Conservation (phyloP, 2,797 vertebrate genomes). For the Propithecus deckenii region DNA sequence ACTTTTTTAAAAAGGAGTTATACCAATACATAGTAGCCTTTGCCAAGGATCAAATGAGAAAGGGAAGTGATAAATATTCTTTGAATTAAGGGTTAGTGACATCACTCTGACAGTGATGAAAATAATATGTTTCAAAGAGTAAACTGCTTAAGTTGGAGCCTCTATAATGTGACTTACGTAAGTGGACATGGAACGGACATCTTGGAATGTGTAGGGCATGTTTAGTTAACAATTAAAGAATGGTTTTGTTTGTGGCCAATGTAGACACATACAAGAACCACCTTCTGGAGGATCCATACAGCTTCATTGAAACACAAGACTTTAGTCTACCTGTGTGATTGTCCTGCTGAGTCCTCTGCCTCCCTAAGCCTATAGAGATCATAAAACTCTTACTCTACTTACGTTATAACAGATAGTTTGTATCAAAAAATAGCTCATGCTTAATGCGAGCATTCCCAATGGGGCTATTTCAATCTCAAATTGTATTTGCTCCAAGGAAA, state of each 20-base stretch:
- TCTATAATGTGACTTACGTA: background rate
- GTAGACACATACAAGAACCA: background rate
- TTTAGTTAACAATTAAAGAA: background rate
- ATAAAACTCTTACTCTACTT: constrained; percentile 64
- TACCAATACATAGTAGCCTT: background rate
- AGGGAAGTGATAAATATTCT: background rate
- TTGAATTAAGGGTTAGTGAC: background rate
- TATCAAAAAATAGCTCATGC: constrained; percentile 62
- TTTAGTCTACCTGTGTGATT: background rate
- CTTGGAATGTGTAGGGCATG: background rate
- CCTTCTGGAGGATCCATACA: background rate
- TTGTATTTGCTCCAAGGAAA: constrained; percentile 69
- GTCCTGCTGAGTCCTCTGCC: constrained; percentile 20
- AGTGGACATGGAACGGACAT: background rate
- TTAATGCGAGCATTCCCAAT: constrained; percentile 61
- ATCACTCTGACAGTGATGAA: background rate
- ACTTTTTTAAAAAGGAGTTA: background rate
- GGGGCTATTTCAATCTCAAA: constrained; percentile 71
- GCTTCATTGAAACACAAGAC: background rate
- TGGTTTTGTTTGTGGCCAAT: background rate
- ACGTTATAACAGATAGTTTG: constrained; percentile 62
- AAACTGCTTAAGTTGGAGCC: background rate
- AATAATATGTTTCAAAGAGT: background rate
- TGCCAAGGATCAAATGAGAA: background rate
- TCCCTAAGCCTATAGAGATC: constrained; percentile 51